Base-by-base conservation (phyloP, 1,140 invertebrate species). In the Drosophila kurseongensis region DNA sequence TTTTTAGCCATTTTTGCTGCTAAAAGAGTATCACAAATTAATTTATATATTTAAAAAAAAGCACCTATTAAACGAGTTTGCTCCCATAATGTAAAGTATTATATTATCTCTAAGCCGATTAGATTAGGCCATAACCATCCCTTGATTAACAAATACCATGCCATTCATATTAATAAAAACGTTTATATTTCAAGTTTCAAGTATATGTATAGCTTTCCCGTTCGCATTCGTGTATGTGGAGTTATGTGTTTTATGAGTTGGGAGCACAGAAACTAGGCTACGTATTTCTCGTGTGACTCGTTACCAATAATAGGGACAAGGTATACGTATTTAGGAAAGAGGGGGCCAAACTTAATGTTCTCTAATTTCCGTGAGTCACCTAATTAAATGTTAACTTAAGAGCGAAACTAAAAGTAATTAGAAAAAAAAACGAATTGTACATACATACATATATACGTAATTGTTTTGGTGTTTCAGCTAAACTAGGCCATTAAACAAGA, bases 171-270 rank as follows among this genome's bases (percentile, higher is more conserved):
- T 80, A 88, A 88, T 86, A 86, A 86, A 86, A 86, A 86, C 82
- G 65, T 86, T 82, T 86, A 88, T 86, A 86, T 86, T 86, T 86
- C 79, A 77, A 69, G 47, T 80, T 47, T 83, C 48, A 85, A 81
- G 80, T 85, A 80, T 73, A 65, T 73, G 67, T 80, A 83, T 71
- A 59, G 42, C 27, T 42, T 78, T 57, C 78, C 60, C 50, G 13
- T 41, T 79, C 58, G 32, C 65, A 63, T 65, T 56, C 18, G 51
- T 69, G 61, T 81, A 58, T 61, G 52, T 71, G 40, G 48, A 58
- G 68, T 59, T 48, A 80, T 76, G 29, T 72, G 56, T 62, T 73
- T 67, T 69, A 69, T 84, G 75, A 77, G 63, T 86, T 61, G 54
- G 59, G 78, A 75, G 78, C 75, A 75, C 81, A 69, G 50, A 75